Evolutionary conservation across 2,888 invertebrate species (phyloP).

Genomic region (Drosophila picticornis): DNA sequence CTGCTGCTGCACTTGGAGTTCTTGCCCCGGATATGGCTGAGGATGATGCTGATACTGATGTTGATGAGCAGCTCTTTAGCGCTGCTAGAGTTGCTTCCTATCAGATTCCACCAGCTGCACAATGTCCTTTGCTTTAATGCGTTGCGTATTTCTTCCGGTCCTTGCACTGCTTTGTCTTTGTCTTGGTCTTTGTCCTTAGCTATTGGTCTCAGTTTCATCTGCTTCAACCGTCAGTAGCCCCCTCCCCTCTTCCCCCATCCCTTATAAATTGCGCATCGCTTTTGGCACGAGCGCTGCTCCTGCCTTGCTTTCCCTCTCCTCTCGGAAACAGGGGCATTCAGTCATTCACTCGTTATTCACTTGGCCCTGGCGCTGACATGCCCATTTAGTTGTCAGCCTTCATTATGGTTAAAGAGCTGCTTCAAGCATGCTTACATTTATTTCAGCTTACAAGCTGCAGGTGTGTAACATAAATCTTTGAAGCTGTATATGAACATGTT

Average conservation of each 20-base stretch:
- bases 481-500: background rate
- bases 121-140: slow-evolving; percentile 52
- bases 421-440: slow-evolving; percentile 8
- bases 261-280: slow-evolving; percentile 25
- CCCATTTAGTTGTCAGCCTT: slow-evolving; percentile 41
- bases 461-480: background rate
- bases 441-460: slow-evolving; percentile 1
- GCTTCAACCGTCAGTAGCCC: slow-evolving; percentile 1
- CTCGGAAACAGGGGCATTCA: slow-evolving; percentile 8
- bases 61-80: slow-evolving; percentile 37
- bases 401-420: slow-evolving; percentile 17
- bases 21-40: slow-evolving; percentile 69
- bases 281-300: slow-evolving; percentile 46
- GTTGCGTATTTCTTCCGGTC: slow-evolving; percentile 74
- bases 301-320: background rate
- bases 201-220: slow-evolving; percentile 69
- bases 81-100: slow-evolving; percentile 54
- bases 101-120: slow-evolving; percentile 80
- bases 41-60: slow-evolving; percentile 54
- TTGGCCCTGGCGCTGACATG: slow-evolving; percentile 27
- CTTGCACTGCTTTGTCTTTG: slow-evolving; percentile 29
- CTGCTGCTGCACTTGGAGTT: slow-evolving; percentile 39
- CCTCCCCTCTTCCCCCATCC: too few species aligned
- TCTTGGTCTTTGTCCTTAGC: slow-evolving; percentile 12
- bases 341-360: slow-evolving; percentile 44